phyloP scores from a whole-genome alignment of 53 echinoderm and acorn worm genomes.

The Pentamera pediparva region DNA sequence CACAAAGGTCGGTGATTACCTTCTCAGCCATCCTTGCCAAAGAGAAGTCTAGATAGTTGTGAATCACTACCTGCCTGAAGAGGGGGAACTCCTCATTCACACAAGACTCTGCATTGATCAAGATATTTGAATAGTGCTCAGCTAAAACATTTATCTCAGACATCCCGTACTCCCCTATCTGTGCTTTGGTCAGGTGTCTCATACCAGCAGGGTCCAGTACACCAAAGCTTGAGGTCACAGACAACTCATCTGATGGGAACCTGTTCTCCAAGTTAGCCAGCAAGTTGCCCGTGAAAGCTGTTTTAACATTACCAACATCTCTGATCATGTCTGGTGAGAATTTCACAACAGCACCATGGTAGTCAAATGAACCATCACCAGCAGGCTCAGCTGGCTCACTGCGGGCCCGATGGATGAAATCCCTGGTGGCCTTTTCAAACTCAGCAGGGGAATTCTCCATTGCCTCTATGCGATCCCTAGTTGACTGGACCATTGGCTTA shows the following conservation, averaged over 20 bases:
- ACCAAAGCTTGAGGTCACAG: not conserved
- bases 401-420: no score
- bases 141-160: not conserved
- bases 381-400: not conserved
- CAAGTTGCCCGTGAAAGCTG: not conserved
- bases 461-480: not conserved
- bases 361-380: not conserved
- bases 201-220: not conserved
- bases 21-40: conserved; percentile 2
- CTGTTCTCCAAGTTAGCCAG: not conserved
- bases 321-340: not conserved
- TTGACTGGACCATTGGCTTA: not conserved
- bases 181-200: not conserved
- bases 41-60: not conserved
- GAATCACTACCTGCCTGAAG: not conserved
- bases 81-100: conserved; percentile 19
- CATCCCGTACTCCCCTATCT: not conserved
- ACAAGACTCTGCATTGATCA: not conserved
- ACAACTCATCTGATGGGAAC: not conserved
- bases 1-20: not conserved
- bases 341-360: not conserved
- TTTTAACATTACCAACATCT: not conserved
- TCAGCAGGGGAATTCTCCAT: not conserved
- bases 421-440: not conserved
- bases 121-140: not conserved